Percentiles rank a stretch among this genome's conserved stretches.
These are phyloP conservation scores for Tineola bisselliella DNA, from an alignment of 2,888 invertebrate species.

Conservation along the genomic window DNA sequence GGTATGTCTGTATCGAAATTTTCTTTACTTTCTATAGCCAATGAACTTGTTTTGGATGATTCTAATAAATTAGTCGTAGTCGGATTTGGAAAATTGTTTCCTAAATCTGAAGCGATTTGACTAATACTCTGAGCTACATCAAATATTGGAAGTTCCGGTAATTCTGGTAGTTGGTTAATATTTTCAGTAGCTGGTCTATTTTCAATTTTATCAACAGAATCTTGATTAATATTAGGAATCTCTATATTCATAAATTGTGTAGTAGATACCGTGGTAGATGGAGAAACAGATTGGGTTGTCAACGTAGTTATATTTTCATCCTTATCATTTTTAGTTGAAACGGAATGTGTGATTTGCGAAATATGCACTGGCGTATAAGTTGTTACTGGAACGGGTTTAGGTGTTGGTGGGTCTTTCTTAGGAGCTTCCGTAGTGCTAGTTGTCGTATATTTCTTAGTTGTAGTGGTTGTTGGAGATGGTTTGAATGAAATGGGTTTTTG, in stretches of 20 bases:
- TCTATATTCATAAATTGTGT: conserved; percentile 35
- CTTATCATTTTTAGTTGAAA: conserved; percentile 31
- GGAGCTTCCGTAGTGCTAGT: conserved; percentile 17
- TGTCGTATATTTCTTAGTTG: conserved; percentile 16
- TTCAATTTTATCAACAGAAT: conserved; percentile 19
- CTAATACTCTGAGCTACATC: conserved; percentile 60
- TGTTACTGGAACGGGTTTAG: conserved; percentile 17
- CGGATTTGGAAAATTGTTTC: conserved; percentile 42
- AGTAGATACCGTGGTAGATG: conserved; percentile 44
- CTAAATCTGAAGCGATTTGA: conserved; percentile 60
- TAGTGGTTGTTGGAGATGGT: conserved; percentile 13
- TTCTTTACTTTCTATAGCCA: conserved; percentile 54
- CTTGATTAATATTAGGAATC: conserved; percentile 18
- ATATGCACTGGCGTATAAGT: conserved; percentile 20
- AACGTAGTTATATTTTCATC: conserved; percentile 40
- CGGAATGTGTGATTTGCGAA: conserved; percentile 19
- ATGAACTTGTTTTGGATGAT: conserved; percentile 30
- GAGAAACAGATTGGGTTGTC: conserved; percentile 56
- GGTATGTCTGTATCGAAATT: conserved; percentile 50
- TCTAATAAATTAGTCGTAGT: conserved; percentile 44
- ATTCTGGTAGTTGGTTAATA: conserved; percentile 20
- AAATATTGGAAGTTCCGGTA: conserved; percentile 38
- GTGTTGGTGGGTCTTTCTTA: conserved; percentile 13
- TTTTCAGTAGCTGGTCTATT: conserved; percentile 3
- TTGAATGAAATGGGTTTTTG: neutral